These are phyloP conservation scores for Dendroctonus valens DNA, from an alignment of 1,140 invertebrate genomes.

Conservation along the genomic window DNA sequence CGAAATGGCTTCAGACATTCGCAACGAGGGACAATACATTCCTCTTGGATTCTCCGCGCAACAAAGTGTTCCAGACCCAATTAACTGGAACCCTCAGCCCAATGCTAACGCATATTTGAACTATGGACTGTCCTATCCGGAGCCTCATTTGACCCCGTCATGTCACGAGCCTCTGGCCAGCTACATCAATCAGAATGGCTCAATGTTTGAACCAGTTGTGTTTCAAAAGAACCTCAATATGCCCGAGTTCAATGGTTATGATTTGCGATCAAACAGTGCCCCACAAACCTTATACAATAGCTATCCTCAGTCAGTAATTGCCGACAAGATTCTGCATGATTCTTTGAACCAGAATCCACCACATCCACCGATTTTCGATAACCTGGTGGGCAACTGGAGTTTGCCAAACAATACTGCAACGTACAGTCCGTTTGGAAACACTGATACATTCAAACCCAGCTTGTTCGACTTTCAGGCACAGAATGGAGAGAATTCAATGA, in stretches of 20 bases:
- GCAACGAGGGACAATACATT: constrained; percentile 59
- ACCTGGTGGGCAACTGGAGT: constrained; percentile 79
- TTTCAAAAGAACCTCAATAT: constrained; percentile 31
- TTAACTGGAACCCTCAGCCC: constrained; percentile 41
- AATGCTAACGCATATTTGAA: constrained; percentile 45
- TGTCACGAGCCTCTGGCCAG: constrained; percentile 37
- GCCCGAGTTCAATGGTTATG: constrained; percentile 24
- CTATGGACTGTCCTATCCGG: constrained; percentile 35
- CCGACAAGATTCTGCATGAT: constrained; percentile 23
- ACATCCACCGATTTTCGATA: constrained; percentile 59
- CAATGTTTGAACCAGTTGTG: constrained; percentile 32
- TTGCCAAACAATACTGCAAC: constrained; percentile 74
- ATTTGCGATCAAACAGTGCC: constrained; percentile 26
- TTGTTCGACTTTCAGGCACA: constrained; percentile 39
- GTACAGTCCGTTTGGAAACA: constrained; percentile 74
- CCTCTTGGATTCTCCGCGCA: constrained; percentile 55
- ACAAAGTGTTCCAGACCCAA: constrained; percentile 43
- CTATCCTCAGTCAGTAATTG: constrained; percentile 11
- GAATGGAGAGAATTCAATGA: constrained; percentile 22
- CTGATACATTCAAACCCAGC: constrained; percentile 42
- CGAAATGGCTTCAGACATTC: constrained; percentile 61
- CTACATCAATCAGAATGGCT: constrained; percentile 38
- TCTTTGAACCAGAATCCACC: constrained; percentile 14
- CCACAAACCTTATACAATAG: constrained; percentile 22
- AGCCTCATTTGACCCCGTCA: constrained; percentile 33